phyloP scores from a whole-genome alignment of 2,797 vertebrate genomes.

The Amblyraja radiata region DNA sequence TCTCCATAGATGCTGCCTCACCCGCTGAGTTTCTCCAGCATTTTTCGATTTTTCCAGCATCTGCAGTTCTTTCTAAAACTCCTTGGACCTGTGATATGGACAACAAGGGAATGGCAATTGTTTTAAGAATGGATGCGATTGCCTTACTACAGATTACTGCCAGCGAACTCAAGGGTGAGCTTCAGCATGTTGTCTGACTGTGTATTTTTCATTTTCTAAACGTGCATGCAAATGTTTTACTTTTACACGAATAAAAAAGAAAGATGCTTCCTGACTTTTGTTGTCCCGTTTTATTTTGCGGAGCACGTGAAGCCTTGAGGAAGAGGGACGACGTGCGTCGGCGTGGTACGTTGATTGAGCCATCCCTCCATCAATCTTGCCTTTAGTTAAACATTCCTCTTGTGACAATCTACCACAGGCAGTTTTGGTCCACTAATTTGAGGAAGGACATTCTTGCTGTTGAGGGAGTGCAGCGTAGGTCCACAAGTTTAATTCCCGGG shows the following conservation, averaged over 20 bases:
- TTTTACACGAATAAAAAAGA: background rate
- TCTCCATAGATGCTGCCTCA: too few species aligned
- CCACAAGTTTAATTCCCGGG: too few species aligned
- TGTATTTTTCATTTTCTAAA: conserved; percentile 7
- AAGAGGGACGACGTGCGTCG: background rate
- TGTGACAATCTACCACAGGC: background rate
- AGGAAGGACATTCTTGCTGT: too few species aligned
- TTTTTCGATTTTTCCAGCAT: too few species aligned
- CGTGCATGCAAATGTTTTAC: background rate
- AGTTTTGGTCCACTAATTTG: too few species aligned
- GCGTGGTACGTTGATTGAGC: background rate
- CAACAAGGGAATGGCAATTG: background rate
- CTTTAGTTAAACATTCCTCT: background rate
- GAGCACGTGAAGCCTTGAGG: background rate
- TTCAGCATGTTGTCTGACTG: conserved; percentile 11
- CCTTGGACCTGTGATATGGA: background rate
- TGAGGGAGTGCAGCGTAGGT: too few species aligned
- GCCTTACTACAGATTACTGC: background rate
- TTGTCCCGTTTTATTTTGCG: background rate
- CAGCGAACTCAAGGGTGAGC: background rate
- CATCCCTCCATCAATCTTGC: background rate
- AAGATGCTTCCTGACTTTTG: background rate
- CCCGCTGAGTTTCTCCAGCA: too few species aligned
- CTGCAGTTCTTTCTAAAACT: too few species aligned
- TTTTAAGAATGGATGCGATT: background rate